A percentile compares a stretch with the other conserved stretches of the same genome.
Conservation (phyloP, 2,113 vertebrate genomes). For the Rousettus leschenaultii region DNA sequence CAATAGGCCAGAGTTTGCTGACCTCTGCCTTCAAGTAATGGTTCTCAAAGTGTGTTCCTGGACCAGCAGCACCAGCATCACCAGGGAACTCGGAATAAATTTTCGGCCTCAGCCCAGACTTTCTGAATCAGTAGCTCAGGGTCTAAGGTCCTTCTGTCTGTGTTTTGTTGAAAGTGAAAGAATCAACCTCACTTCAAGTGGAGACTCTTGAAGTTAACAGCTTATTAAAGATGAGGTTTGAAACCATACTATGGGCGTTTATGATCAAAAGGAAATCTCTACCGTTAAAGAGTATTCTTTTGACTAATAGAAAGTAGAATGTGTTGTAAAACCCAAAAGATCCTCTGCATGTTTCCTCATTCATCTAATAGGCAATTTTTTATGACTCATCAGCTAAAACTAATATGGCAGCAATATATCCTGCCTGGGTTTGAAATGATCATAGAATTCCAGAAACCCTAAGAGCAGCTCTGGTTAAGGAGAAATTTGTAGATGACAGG, state of each 20-base stretch:
- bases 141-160: background rate
- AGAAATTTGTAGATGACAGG: slow-evolving; percentile 47
- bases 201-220: background rate
- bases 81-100: background rate
- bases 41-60: background rate
- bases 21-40: background rate
- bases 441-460: slow-evolving; percentile 63
- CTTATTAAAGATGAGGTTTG: background rate
- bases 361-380: slow-evolving; percentile 7
- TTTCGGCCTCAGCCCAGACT: background rate
- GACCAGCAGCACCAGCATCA: background rate
- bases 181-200: background rate
- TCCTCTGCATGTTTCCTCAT: background rate
- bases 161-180: background rate
- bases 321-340: background rate
- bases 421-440: slow-evolving; percentile 58
- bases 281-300: background rate
- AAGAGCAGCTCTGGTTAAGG: slow-evolving; percentile 21
- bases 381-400: background rate
- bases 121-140: background rate
- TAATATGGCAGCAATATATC: slow-evolving; percentile 33
- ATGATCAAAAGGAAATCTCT: background rate
- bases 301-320: background rate
- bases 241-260: background rate
- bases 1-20: background rate